phyloP scores from a whole-genome alignment of 1,140 invertebrate species.

The Helicorthomorpha holstii region DNA sequence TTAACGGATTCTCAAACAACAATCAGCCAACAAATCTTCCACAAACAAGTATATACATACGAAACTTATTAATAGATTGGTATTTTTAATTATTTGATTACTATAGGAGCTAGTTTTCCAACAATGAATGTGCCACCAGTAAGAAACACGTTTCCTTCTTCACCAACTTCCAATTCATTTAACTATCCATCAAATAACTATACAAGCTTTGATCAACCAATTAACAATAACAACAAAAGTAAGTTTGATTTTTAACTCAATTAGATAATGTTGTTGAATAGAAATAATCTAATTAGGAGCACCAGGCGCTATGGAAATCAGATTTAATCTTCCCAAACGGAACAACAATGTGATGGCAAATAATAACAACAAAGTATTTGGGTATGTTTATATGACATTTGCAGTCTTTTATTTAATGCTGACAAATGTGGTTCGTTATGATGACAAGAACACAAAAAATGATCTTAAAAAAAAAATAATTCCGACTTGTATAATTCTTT shows the following conservation, averaged over 20 bases:
- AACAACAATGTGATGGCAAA: neutral
- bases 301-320: constrained; percentile 9
- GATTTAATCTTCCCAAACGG: constrained; percentile 11
- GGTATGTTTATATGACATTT: neutral
- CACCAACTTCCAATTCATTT: neutral
- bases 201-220: too few relatives aligned
- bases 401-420: neutral
- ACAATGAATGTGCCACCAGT: neutral
- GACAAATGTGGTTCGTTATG: neutral
- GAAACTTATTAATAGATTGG: too few relatives aligned
- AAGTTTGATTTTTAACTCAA: neutral
- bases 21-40: too few relatives aligned
- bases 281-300: constrained; percentile 7
- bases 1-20: too few relatives aligned
- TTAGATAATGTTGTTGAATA: neutral
- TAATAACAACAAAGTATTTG: neutral
- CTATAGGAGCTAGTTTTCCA: neutral
- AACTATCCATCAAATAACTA: neutral
- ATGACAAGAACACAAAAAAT: neutral
- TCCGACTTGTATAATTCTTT: neutral
- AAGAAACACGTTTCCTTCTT: neutral
- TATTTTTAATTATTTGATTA: too few relatives aligned
- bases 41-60: too few relatives aligned
- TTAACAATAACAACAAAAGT: too few relatives aligned
- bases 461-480: neutral